Evolutionary conservation across 2,797 vertebrate species (phyloP).

Genomic region (Chromobotia macracanthus): DNA sequence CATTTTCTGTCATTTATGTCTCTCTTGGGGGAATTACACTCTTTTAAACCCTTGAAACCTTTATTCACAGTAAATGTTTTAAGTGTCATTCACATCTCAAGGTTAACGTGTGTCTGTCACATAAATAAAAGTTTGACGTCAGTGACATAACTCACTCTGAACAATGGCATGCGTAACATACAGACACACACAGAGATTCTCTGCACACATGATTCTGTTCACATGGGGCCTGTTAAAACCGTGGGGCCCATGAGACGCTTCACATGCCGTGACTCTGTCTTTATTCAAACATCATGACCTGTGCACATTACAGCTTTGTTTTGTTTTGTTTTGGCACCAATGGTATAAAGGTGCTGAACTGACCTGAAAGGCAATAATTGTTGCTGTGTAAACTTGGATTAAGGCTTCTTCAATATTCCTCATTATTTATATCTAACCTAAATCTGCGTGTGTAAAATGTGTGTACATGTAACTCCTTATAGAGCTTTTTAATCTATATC

Average conservation of each 20-base stretch:
- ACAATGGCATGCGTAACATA: conserved; percentile 39
- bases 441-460: too few relatives aligned
- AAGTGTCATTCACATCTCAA: conserved; percentile 10
- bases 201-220: conserved; percentile 9
- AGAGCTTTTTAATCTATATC: too few relatives aligned
- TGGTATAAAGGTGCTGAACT: too few relatives aligned
- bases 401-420: too few relatives aligned
- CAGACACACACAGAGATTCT: neutral
- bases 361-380: too few relatives aligned
- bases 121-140: conserved; percentile 49
- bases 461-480: too few relatives aligned
- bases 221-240: too few relatives aligned
- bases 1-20: neutral
- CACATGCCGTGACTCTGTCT: neutral
- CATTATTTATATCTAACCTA: too few relatives aligned
- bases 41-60: neutral
- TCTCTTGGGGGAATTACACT: neutral
- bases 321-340: too few relatives aligned
- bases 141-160: conserved; percentile 12
- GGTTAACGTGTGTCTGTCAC: conserved; percentile 10
- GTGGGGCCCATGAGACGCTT: neutral
- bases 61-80: neutral
- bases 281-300: too few relatives aligned
- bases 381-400: too few relatives aligned
- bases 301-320: too few relatives aligned